phyloP scores from a whole-genome alignment of 1,140 invertebrate species.

The Drosophila rhopaloa region DNA sequence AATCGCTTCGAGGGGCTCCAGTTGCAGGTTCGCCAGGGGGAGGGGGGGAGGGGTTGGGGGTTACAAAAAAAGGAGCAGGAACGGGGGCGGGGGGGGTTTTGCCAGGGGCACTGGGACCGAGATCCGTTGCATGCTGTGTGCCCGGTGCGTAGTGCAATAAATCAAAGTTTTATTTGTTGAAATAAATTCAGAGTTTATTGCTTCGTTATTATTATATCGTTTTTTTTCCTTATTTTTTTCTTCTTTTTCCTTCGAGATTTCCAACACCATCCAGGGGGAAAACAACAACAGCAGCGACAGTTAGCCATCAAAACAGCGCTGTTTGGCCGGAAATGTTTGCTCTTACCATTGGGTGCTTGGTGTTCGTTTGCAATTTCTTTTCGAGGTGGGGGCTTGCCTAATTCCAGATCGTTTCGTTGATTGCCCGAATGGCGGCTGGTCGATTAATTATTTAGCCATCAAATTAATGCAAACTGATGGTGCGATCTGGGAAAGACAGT shows the following conservation, averaged over 20 bases:
- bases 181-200: slow-evolving; percentile 83
- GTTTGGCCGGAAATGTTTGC: slow-evolving; percentile 43
- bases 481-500: not conserved
- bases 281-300: slow-evolving; percentile 28
- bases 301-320: slow-evolving; percentile 41
- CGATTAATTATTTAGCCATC: slow-evolving; percentile 47
- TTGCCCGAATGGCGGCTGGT: slow-evolving; percentile 3
- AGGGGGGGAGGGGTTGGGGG: not conserved
- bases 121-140: slow-evolving; percentile 73
- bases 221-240: not conserved
- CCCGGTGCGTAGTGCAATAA: slow-evolving; percentile 72
- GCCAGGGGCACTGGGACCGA: slow-evolving; percentile 26
- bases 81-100: not conserved
- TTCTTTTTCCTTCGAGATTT: slow-evolving; percentile 5
- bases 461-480: slow-evolving; percentile 19
- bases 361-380: slow-evolving; percentile 1
- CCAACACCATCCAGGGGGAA: slow-evolving; percentile 2
- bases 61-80: too few species aligned
- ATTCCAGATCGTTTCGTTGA: slow-evolving; percentile 51
- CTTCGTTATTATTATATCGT: slow-evolving; percentile 74
- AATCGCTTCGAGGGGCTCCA: slow-evolving; percentile 24
- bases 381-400: slow-evolving; percentile 22
- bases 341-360: slow-evolving; percentile 10
- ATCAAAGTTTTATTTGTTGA: slow-evolving; percentile 83
- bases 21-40: too few species aligned